Conservation (phyloP, 2,888 invertebrate genomes). For the Campoplex nolae region DNA sequence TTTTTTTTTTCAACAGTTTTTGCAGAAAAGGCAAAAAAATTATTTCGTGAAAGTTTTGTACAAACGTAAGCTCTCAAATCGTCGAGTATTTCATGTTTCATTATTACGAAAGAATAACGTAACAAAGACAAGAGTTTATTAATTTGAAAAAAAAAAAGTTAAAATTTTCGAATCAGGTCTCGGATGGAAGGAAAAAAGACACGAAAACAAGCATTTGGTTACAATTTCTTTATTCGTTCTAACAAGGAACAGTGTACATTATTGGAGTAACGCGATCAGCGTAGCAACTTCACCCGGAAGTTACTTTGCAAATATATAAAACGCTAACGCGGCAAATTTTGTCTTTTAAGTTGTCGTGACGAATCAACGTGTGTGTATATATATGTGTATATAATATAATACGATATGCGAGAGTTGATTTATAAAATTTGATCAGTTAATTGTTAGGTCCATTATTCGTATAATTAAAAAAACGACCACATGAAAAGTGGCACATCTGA, state of each 20-base stretch:
- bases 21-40: no score
- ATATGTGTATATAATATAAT: not conserved
- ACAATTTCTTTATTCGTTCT: slow-evolving; percentile 58
- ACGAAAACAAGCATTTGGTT: slow-evolving; percentile 2
- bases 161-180: not conserved
- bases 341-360: slow-evolving; percentile 14
- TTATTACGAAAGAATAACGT: not conserved
- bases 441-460: slow-evolving; percentile 1
- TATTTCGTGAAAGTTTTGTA: no score
- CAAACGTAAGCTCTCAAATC: no score
- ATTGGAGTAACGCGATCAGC: slow-evolving; percentile 29
- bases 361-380: slow-evolving; percentile 8
- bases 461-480: slow-evolving; percentile 1
- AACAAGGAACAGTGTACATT: slow-evolving; percentile 59
- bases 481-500: slow-evolving; percentile 28
- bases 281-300: slow-evolving; percentile 50
- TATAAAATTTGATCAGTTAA: slow-evolving; percentile 18
- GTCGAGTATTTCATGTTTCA: not conserved
- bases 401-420: slow-evolving; percentile 26
- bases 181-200: not conserved
- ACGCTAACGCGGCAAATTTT: slow-evolving; percentile 36
- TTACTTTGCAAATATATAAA: slow-evolving; percentile 52
- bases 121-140: not conserved
- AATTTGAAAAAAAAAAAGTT: not conserved
- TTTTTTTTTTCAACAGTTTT: not conserved